Percentiles rank a stretch among this genome's conserved stretches.
Conservation (phyloP, 2,888 invertebrate genomes). For the Erpobdella octoculata region DNA sequence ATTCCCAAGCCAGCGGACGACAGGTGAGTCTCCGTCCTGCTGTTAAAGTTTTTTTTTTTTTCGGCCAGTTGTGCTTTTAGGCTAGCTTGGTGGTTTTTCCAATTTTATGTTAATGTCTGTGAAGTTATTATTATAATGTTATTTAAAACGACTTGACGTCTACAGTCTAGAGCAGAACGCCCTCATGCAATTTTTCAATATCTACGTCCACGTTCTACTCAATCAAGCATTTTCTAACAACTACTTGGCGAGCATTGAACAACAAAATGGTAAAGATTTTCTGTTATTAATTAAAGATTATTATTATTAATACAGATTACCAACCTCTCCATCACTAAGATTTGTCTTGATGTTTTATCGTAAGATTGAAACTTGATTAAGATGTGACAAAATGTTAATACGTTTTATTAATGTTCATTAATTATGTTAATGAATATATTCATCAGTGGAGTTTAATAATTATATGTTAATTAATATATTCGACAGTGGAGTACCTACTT, state of each 20-base stretch:
- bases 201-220: constrained; percentile 28
- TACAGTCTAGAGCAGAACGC: constrained; percentile 31
- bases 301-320: too few relatives aligned
- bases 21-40: too few relatives aligned
- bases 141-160: not conserved
- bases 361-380: too few relatives aligned
- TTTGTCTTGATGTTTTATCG: too few relatives aligned
- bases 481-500: constrained; percentile 30
- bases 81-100: not conserved
- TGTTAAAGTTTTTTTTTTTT: too few relatives aligned
- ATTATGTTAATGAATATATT: too few relatives aligned
- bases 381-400: too few relatives aligned
- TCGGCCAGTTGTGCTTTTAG: too few relatives aligned
- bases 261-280: constrained; percentile 26
- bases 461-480: not conserved
- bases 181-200: constrained; percentile 31
- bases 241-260: constrained; percentile 25
- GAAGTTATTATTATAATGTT: not conserved
- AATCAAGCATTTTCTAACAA: constrained; percentile 24
- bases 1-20: constrained; percentile 31
- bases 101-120: not conserved
- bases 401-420: too few relatives aligned
- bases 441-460: too few relatives aligned
- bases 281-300: not conserved
- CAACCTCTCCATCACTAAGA: too few relatives aligned